These are phyloP conservation scores for Polietes domitor DNA, from an alignment of 2,888 invertebrate genomes.

Conservation along the genomic window DNA sequence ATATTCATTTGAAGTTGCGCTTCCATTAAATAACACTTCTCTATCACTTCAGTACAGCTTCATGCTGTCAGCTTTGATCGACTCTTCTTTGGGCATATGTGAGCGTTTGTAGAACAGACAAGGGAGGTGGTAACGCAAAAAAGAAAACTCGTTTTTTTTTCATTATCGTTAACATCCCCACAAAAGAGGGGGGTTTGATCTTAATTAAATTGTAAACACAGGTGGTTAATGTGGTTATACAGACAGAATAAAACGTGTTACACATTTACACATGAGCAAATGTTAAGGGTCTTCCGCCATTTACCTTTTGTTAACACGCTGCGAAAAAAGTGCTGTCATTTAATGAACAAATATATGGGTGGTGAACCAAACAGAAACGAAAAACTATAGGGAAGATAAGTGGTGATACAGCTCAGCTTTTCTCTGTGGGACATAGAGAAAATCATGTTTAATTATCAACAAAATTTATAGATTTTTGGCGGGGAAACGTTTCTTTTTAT, in stretches of 20 bases:
- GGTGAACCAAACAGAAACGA: not conserved
- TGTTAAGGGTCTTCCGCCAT: conserved; percentile 12
- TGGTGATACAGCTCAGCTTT: not conserved
- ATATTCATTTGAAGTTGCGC: too few species aligned
- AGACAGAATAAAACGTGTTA: conserved; percentile 22
- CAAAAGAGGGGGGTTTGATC: conserved; percentile 12
- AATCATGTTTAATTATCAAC: not conserved
- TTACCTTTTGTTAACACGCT: not conserved
- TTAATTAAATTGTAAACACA: conserved; percentile 40
- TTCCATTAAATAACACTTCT: too few species aligned
- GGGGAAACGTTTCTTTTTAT: not conserved
- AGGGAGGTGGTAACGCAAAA: not conserved
- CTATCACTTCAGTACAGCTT: not conserved
- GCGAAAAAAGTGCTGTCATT: not conserved
- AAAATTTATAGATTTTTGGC: not conserved
- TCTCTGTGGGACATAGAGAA: not conserved
- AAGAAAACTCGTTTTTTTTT: not conserved
- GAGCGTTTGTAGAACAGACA: not conserved
- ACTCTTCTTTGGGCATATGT: not conserved
- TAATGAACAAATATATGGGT: not conserved
- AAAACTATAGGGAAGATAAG: too few species aligned
- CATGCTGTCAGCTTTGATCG: not conserved
- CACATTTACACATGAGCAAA: conserved; percentile 36
- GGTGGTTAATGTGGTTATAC: conserved; percentile 37
- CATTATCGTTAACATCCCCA: conserved; percentile 26